Percentiles rank a stretch among this genome's conserved stretches.
phyloP scores from a whole-genome alignment of 2,113 vertebrate genomes.

The Leucosticte australis region DNA sequence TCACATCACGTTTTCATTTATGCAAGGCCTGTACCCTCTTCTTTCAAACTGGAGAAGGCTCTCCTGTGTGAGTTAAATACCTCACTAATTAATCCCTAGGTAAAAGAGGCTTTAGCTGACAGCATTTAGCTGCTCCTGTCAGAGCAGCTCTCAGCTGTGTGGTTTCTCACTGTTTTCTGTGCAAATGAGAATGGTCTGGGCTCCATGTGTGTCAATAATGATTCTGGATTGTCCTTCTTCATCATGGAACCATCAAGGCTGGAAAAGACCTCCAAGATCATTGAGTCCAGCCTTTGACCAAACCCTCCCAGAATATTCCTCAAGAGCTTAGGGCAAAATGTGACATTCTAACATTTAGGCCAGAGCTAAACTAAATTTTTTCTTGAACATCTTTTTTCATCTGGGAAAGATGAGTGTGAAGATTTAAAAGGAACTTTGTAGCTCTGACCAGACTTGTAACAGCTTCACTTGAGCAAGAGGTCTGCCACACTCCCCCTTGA shows the following conservation, averaged over 20 bases:
- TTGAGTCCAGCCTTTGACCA: not conserved
- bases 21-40: not conserved
- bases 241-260: not conserved
- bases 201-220: not conserved
- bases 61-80: not conserved
- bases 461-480: not conserved
- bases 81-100: slow-evolving; percentile 5
- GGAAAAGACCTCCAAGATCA: not conserved
- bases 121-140: not conserved
- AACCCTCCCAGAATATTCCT: not conserved
- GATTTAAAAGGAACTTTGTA: not conserved
- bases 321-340: not conserved
- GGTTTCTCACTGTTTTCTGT: not conserved
- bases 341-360: not conserved
- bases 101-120: not conserved
- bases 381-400: not conserved
- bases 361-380: not conserved
- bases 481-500: not conserved
- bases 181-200: not conserved
- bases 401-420: not conserved
- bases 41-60: not conserved
- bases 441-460: not conserved
- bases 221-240: not conserved
- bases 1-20: not conserved
- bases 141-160: not conserved